Conservation (phyloP, 2,888 invertebrate species). For the Nephrotoma appendiculata region DNA sequence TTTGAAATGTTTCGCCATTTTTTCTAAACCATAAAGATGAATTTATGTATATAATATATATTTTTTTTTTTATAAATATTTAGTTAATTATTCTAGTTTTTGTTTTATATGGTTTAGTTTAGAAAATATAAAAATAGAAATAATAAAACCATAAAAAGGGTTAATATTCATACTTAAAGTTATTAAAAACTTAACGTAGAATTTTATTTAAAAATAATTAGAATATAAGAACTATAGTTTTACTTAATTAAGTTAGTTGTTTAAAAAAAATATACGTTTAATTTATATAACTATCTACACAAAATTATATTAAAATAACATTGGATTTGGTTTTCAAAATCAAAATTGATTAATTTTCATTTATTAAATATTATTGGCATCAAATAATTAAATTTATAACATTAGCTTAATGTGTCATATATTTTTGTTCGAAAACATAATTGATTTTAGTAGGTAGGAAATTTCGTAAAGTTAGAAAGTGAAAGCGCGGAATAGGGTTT, state of each 20-base stretch:
- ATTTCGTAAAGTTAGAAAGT: too few species aligned
- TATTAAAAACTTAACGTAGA: not conserved
- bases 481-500: too few species aligned
- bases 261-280: not conserved
- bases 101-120: not conserved
- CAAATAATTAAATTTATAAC: not conserved
- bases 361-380: not conserved
- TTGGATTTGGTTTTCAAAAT: not conserved
- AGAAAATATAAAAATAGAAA: not conserved
- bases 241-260: not conserved
- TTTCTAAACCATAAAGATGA: not conserved
- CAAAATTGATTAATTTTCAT: not conserved
- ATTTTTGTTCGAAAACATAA: too few species aligned
- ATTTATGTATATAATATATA: too few species aligned
- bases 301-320: not conserved
- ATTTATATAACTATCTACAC: not conserved
- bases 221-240: not conserved
- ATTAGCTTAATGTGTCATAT: not conserved
- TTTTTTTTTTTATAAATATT: too few species aligned
- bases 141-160: not conserved
- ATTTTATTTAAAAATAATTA: not conserved
- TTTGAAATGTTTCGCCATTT: not conserved
- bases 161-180: not conserved
- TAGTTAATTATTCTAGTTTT: too few species aligned
- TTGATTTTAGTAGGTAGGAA: too few species aligned